Base-by-base conservation (phyloP, 2,113 vertebrate genomes). In the Anser cygnoides region DNA sequence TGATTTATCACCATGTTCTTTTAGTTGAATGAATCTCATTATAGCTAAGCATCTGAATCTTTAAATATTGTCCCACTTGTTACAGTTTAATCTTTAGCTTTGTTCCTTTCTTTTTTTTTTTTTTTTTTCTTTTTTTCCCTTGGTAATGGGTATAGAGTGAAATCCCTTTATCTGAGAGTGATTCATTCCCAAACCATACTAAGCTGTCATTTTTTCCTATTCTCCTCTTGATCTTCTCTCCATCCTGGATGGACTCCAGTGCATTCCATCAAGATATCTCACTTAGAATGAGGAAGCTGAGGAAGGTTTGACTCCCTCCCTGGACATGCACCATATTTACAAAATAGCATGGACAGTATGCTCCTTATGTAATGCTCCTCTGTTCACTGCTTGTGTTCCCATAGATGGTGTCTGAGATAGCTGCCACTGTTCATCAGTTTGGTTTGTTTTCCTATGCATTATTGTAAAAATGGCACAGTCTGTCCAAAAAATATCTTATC, bases 281-380 rank as follows among this genome's bases (percentile, higher is more conserved):
- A 91, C 89, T 96, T 95, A 89, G 82, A 96, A 93, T 61, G 85
- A 96, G 78, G 95, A 97, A 96, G 95, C 81, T 97, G 84, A 74
- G 95, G 83, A 71, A 86, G 84, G 72, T 78, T 71, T 94, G 87
- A 46, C 23, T 50, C 37, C 79, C 52, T 86, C 91, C 92, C 92
- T 75, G 93, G 71, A 49, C 72, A 50, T 39, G 90, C 83, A 86
- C 26, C 26, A 63, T 57, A 61, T 77, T 76, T 79, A 91, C 93
- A 87, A 94, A 92, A 87, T 78, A 93, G 87, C 35, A 84, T 58
- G 21, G 68, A 71, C 35, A 72, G 61, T 15, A 35, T 10, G 26
- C 26, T 96, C 95, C 62, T 52, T 82, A 21, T 28, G 8, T 31
- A 39, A 39, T n/a, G 13, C 87, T 43, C 75, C 85, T 86, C 74